Percentiles rank a stretch among this genome's conserved stretches.
Conservation (phyloP, 2,113 vertebrate genomes). For the Chaenocephalus aceratus region DNA sequence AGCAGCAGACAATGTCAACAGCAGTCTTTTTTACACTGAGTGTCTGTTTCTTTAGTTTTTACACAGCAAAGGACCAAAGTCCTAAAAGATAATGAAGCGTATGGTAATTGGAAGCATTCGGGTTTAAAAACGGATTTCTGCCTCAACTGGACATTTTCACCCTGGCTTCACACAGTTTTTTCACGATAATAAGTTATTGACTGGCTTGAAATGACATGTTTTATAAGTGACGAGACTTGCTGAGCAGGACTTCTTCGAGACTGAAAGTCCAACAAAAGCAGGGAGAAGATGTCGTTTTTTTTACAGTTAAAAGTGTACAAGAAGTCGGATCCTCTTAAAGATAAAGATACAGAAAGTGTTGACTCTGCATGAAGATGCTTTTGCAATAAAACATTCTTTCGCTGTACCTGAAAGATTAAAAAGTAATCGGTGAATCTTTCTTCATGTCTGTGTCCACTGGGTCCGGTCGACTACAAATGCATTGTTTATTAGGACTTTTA, state of each 20-base stretch:
- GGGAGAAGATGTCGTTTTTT: neutral
- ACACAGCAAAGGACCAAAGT: too few species aligned
- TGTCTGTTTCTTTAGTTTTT: too few species aligned
- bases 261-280: neutral
- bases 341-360: neutral
- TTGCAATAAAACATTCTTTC: constrained; percentile 18
- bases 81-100: too few species aligned
- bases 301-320: neutral
- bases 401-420: neutral
- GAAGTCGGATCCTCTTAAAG: neutral
- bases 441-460: neutral
- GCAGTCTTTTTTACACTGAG: too few species aligned
- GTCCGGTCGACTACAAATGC: neutral
- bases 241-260: neutral
- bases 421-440: neutral
- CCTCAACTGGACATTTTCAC: neutral
- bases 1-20: too few species aligned
- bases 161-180: neutral
- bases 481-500: too few species aligned
- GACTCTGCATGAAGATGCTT: constrained; percentile 47
- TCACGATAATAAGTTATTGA: neutral
- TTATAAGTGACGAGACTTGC: too few species aligned
- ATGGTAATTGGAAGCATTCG: neutral
- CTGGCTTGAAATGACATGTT: neutral
- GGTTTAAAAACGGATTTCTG: neutral